A percentile compares a stretch with the other conserved stretches of the same genome.
Evolutionary conservation across 1,140 invertebrate species (phyloP).

Genomic region (Tenebrio molitor): DNA sequence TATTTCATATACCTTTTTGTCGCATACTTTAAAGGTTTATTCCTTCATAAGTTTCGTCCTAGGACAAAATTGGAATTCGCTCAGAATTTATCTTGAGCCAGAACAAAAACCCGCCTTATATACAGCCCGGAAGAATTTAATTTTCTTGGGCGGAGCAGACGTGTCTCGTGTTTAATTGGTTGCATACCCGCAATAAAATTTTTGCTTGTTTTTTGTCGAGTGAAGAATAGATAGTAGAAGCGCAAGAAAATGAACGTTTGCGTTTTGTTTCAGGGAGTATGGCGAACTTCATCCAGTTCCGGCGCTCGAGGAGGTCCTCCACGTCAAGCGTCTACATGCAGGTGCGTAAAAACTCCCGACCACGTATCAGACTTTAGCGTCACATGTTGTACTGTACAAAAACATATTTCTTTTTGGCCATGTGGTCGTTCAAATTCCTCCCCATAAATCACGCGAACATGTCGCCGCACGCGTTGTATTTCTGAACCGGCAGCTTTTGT

Average conservation of each 20-base stretch:
- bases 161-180: slow-evolving; percentile 13
- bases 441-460: slow-evolving; percentile 20
- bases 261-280: slow-evolving; percentile 49
- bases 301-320: slow-evolving; percentile 51
- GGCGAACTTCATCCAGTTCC: slow-evolving; percentile 57
- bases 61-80: slow-evolving; percentile 7
- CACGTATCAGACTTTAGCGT: too few species aligned
- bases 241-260: too few species aligned
- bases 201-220: too few species aligned
- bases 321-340: slow-evolving; percentile 59
- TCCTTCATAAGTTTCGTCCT: neutral
- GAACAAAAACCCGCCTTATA: neutral
- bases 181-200: slow-evolving; percentile 14
- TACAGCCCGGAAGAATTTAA: neutral
- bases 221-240: too few species aligned
- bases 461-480: slow-evolving; percentile 6
- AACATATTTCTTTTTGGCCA: neutral
- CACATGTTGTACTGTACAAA: slow-evolving; percentile 1
- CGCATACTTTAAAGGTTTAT: slow-evolving; percentile 7
- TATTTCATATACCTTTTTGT: slow-evolving; percentile 24
- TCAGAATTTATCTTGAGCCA: neutral
- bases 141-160: neutral
- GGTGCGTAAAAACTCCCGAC: too few species aligned
- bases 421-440: neutral
- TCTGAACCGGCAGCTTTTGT: neutral